phyloP scores from a whole-genome alignment of 2,797 vertebrate genomes.

The Oryzias dopingdopingensis region DNA sequence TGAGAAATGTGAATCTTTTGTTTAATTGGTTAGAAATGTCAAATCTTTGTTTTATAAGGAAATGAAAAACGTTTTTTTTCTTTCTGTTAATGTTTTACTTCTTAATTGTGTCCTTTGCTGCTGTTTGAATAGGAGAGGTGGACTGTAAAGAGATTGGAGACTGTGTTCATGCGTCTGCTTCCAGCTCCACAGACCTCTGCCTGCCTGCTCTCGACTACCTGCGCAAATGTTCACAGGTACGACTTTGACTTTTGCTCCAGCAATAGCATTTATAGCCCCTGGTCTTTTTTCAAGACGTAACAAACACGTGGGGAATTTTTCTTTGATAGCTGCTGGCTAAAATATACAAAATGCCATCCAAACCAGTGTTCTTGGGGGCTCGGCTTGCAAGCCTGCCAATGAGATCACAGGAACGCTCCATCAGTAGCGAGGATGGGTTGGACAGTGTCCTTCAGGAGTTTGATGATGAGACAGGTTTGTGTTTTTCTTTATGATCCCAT shows the following conservation, averaged over 20 bases:
- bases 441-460: slow-evolving; percentile 92
- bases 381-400: slow-evolving; percentile 87
- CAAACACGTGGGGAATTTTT: background rate
- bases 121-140: slow-evolving; percentile 80
- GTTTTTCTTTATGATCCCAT: background rate
- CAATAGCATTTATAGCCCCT: too few species aligned
- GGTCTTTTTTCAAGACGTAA: too few species aligned
- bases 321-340: slow-evolving; percentile 86
- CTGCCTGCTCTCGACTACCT: slow-evolving; percentile 95
- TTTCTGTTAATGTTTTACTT: background rate
- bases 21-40: background rate
- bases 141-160: slow-evolving; percentile 93
- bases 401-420: slow-evolving; percentile 82
- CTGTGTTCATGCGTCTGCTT: slow-evolving; percentile 80
- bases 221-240: slow-evolving; percentile 92
- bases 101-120: background rate
- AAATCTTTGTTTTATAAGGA: background rate
- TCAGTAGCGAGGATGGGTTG: slow-evolving; percentile 90
- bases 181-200: slow-evolving; percentile 92
- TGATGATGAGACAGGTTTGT: slow-evolving; percentile 89
- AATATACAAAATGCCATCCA: slow-evolving; percentile 97
- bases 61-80: background rate
- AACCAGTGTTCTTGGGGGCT: slow-evolving; percentile 90
- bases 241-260: background rate
- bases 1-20: background rate